phyloP scores from a whole-genome alignment of 2,797 vertebrate species.

The Bryconaethiops microstoma region DNA sequence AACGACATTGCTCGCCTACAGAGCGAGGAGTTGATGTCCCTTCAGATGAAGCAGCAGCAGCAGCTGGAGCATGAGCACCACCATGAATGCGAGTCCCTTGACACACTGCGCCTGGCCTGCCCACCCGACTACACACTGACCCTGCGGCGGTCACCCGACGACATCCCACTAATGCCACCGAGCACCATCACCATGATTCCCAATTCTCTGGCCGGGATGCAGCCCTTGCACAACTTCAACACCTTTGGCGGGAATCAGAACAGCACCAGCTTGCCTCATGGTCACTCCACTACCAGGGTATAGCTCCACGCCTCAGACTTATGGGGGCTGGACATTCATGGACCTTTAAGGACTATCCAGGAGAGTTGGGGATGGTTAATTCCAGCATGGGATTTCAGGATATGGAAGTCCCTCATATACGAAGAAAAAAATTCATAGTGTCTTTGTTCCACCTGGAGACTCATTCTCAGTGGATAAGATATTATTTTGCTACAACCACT shows the following conservation, averaged over 20 bases:
- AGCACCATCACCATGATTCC: conserved; percentile 98
- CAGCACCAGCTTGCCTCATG: conserved; percentile 93
- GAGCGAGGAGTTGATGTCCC: conserved; percentile 90
- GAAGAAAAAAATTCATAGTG: conserved; percentile 30
- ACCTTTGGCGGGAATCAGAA: conserved; percentile 92
- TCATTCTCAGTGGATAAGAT: conserved; percentile 71
- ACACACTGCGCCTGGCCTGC: conserved; percentile 87
- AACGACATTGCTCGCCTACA: conserved; percentile 90
- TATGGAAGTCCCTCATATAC: conserved; percentile 23
- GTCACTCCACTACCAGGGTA: conserved; percentile 95
- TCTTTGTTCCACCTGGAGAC: conserved; percentile 60
- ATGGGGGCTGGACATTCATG: conserved; percentile 28
- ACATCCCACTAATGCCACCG: conserved; percentile 92
- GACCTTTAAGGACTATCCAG: conserved; percentile 22
- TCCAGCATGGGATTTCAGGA: conserved; percentile 33
- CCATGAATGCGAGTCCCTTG: conserved; percentile 88
- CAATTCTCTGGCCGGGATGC: conserved; percentile 89
- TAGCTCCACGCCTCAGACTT: conserved; percentile 75
- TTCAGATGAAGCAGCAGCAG: conserved; percentile 91
- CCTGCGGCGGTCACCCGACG: conserved; percentile 90
- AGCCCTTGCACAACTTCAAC: conserved; percentile 94
- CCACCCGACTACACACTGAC: conserved; percentile 95
- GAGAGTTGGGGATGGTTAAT: conserved; percentile 29
- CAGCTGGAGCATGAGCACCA: conserved; percentile 79
- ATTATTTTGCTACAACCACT: conserved; percentile 82